phyloP scores from a whole-genome alignment of 2,888 invertebrate species.

The Alentia gelatinosa region DNA sequence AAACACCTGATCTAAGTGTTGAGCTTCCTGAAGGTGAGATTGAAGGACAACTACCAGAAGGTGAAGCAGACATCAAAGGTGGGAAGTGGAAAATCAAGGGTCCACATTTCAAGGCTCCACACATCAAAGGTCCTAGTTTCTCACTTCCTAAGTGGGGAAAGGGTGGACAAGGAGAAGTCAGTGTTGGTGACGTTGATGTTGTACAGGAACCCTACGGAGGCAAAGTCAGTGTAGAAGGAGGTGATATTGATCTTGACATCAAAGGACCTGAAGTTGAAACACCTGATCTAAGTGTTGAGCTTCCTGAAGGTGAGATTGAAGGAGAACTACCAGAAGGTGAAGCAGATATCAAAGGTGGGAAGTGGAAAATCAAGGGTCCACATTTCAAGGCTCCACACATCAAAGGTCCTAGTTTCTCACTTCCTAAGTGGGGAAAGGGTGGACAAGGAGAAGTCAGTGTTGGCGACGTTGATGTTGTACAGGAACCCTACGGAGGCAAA shows the following conservation, averaged over 20 bases:
- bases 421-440: background rate
- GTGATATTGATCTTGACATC: background rate
- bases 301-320: constrained; percentile 18
- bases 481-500: background rate
- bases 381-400: constrained; percentile 16
- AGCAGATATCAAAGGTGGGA: background rate
- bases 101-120: background rate
- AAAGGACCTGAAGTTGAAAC: background rate
- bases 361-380: constrained; percentile 25
- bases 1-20: constrained; percentile 13
- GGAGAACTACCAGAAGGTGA: constrained; percentile 11
- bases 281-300: background rate
- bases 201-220: constrained; percentile 27
- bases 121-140: constrained; percentile 18
- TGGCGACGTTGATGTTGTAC: constrained; percentile 4
- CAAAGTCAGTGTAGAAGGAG: constrained; percentile 7
- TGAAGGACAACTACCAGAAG: background rate
- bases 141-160: constrained; percentile 4
- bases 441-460: constrained; percentile 40
- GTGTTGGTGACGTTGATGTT: constrained; percentile 23
- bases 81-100: constrained; percentile 4
- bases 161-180: constrained; percentile 35
- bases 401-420: constrained; percentile 17
- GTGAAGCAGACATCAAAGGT: background rate
- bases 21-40: background rate